Conservation (phyloP, 2,797 vertebrate species). For the Cheirogaleus major region DNA sequence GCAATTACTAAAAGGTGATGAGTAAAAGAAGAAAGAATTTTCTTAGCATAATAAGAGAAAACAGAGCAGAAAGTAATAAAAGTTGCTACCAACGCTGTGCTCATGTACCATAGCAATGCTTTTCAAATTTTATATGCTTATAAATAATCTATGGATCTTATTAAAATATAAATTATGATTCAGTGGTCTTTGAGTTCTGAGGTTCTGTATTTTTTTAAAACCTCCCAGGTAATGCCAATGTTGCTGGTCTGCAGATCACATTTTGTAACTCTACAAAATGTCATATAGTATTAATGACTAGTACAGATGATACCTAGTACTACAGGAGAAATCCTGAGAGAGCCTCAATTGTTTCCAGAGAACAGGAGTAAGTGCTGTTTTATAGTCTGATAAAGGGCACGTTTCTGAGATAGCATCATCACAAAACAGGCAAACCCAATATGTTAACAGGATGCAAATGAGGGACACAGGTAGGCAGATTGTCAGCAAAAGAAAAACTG, state of each 20-base stretch:
- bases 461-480: not conserved
- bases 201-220: not conserved
- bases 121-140: not conserved
- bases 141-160: not conserved
- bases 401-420: not conserved
- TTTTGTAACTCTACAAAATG: not conserved
- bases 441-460: not conserved
- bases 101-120: not conserved
- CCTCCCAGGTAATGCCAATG: too few species aligned
- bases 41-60: not conserved
- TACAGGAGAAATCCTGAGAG: not conserved
- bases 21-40: not conserved
- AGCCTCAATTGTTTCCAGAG: not conserved
- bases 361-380: not conserved
- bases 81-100: not conserved
- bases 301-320: not conserved
- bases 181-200: not conserved
- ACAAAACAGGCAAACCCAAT: not conserved
- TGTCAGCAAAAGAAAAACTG: not conserved
- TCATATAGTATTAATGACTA: too few species aligned
- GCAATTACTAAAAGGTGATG: not conserved
- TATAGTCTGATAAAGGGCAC: not conserved
- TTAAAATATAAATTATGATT: not conserved
- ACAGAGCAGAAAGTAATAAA: not conserved
- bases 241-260: not conserved